Base-by-base conservation (phyloP, 2,797 vertebrate species). In the Pseudopleuronectes americanus region DNA sequence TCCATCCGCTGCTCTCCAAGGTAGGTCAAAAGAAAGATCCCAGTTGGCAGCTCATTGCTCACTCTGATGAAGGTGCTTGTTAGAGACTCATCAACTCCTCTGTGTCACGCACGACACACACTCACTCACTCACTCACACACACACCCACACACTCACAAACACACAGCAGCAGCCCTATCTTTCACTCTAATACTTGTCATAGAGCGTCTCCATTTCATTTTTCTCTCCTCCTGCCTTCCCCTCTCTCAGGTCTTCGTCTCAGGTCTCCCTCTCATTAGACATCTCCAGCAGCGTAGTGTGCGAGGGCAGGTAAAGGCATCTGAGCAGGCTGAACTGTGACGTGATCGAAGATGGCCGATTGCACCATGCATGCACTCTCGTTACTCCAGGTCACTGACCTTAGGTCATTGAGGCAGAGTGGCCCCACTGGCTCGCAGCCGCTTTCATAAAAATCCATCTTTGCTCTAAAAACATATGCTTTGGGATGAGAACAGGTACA, bases 51-150 rank as follows among this genome's bases (percentile, higher is more conserved):
- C 83, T 91, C 90, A 91, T 93, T 90, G 81, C 70, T 93, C 89
- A 90, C 82, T 86, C 84, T 92, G 93, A 94, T 92, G 86, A 92
- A 93, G 91, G 83, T 33, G 82, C 92, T 93, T 92, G 93, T 94
- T 93, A 94, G 88, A 84, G 79, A 86, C 76, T 89, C 87, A 84
- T 90, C 88, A 88, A 36, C 76, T 86, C 66, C 62, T 83, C 63
- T 68, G 56, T 71, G 43, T 67, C 24, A 66, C 60, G 54, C 54
- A 31, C 28, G 6, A 28, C 28, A 7, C 6, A 31, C 28, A 31
- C 28, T 8, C 28, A 28, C 63, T 12, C 64, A 19, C 26, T 5
- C 26, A 26, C 26, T 8, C 59, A 54, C 57, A 48, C 67, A n/a
- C 58, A 48, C 61, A n/a, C 47, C 36, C 57, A 69, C n/a, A 26